Conservation (phyloP, 2,797 vertebrate species). For the Clarias laeviceps region DNA sequence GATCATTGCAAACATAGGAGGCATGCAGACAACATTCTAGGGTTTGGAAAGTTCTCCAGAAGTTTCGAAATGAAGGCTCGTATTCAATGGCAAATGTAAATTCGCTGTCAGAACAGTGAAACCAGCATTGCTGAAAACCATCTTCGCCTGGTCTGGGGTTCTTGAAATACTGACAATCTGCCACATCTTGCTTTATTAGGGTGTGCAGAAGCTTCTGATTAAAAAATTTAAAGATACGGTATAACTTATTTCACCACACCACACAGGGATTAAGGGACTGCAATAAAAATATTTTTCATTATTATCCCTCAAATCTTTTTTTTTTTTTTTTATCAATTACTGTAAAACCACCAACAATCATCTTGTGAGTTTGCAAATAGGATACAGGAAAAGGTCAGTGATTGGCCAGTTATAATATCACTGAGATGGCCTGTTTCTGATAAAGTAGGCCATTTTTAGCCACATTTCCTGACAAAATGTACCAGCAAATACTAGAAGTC, state of each 20-base stretch:
- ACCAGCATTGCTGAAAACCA: conserved; percentile 16
- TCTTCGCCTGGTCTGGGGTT: conserved; percentile 3
- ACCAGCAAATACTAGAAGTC: background rate
- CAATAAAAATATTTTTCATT: background rate
- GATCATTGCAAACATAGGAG: conserved; percentile 11
- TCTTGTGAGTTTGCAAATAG: background rate
- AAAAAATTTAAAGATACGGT: background rate
- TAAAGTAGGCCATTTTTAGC: background rate
- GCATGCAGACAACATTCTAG: conserved; percentile 10
- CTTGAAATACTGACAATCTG: background rate
- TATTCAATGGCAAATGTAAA: conserved; percentile 35
- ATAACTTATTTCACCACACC: background rate
- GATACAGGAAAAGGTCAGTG: background rate
- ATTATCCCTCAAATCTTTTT: background rate
- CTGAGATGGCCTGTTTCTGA: background rate
- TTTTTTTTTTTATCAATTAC: too few species aligned
- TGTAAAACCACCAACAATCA: background rate
- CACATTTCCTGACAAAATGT: background rate
- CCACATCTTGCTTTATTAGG: background rate
- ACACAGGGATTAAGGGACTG: background rate
- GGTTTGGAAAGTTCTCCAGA: conserved; percentile 28
- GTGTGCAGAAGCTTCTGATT: background rate
- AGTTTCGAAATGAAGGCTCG: conserved; percentile 16
- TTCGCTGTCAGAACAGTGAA: conserved; percentile 20
- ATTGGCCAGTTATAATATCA: background rate